Percentiles rank a stretch among this genome's conserved stretches.
These are phyloP conservation scores for Prosopocoilus inquinatus DNA, from an alignment of 2,888 invertebrate genomes.

Conservation along the genomic window DNA sequence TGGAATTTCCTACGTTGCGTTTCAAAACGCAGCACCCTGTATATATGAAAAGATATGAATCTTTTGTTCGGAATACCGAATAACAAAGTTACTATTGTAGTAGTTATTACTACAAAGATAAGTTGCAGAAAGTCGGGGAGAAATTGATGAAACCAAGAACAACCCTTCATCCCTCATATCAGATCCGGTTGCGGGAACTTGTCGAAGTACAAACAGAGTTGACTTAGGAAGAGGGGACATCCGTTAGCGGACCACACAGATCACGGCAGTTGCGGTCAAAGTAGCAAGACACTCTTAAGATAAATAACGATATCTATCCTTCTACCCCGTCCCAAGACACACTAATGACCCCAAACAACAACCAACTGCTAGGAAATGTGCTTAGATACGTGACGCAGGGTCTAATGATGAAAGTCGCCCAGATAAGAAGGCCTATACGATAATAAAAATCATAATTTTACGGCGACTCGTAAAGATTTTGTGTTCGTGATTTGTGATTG, in stretches of 20 bases:
- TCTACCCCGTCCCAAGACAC: conserved; percentile 44
- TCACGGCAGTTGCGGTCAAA: conserved; percentile 47
- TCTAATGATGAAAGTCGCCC: conserved; percentile 29
- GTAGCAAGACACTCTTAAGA: conserved; percentile 48
- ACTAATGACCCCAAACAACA: conserved; percentile 50
- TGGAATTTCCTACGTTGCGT: too few relatives aligned
- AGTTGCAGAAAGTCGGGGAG: conserved; percentile 36
- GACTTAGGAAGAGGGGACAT: conserved; percentile 43
- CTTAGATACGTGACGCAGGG: conserved; percentile 41
- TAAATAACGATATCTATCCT: conserved; percentile 51
- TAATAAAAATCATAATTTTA: conserved; percentile 38
- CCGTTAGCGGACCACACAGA: conserved; percentile 44
- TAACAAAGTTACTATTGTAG: conserved; percentile 28
- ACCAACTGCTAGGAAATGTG: conserved; percentile 42
- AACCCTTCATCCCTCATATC: conserved; percentile 48
- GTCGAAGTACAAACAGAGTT: conserved; percentile 48
- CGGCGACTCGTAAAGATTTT: conserved; percentile 15
- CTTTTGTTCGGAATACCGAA: conserved; percentile 6
- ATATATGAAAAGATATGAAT: neutral
- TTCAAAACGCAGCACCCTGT: too few relatives aligned
- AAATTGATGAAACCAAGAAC: conserved; percentile 43
- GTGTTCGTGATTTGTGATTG: conserved; percentile 2
- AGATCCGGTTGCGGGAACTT: conserved; percentile 46
- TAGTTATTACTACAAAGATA: conserved; percentile 39
- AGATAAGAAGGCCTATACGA: conserved; percentile 32